Base-by-base conservation (phyloP, 2,888 invertebrate species). In the Eupithecia inturbata region DNA sequence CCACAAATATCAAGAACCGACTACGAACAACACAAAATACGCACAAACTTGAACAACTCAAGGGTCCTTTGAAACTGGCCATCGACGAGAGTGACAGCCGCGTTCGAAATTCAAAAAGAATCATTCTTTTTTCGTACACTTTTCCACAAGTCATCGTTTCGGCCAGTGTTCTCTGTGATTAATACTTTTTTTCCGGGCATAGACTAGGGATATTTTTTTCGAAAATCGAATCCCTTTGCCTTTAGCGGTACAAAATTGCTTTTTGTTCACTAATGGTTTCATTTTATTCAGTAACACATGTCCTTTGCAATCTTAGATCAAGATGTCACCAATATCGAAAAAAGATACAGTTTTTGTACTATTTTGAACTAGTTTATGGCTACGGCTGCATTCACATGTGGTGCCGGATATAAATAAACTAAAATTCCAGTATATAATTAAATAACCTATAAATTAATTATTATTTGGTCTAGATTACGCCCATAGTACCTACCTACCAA, bases 131-230 rank as follows among this genome's bases (percentile, higher is more conserved):
- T 89, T 85, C 72, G 88, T 89, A 71, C 57, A 70, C 71, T 73
- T 76, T 76, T 73, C 87, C 86, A 87, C 93, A 82, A 92, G 93
- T 93, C 93, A 93, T 90, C 85, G 85, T 85, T 77, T 78, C 87
- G 88, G 88, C 87, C 87, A 82, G 85, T 90, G 89, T 89, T 78
- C 78, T 90, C 87, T 88, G 85, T 93, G 92, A 93, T 93, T 93
- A 93, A 93, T 91, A 92, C 68, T 67, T 77, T 77, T 77, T 79
- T 74, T 45, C 19, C 7, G 22, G 49, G 22, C 66, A 66, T 66
- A 66, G 66, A 66, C 33, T 80, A 79, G 36, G 66, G 26, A 39
- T 22, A 80, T 79, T 83, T 82, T 81, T 81, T 77, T 71, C 64
- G 36, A 60, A 67, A 72, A 68, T 73, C 62, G 53, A 73, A 28